Base-by-base conservation (phyloP, 1,140 invertebrate species). In the Drosophila arizonae region DNA sequence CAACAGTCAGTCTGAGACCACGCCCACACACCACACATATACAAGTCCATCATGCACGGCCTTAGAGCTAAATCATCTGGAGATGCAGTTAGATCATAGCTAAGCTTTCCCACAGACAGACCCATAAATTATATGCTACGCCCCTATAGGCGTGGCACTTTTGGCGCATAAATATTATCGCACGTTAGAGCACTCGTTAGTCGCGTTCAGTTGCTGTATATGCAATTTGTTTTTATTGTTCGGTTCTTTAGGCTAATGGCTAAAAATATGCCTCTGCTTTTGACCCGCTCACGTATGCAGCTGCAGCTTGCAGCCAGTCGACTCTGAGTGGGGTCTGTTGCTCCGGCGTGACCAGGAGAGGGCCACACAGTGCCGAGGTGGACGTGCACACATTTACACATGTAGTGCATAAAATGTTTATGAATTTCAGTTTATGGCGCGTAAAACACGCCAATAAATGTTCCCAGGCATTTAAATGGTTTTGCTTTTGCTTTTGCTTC, bases 341-440 rank as follows among this genome's bases (percentile, higher is more conserved):
- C 17, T 15, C 26, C 24, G 54, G 48, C 78, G 6, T 39, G 36
- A 39, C 36, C 36, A 39, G 36, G 10, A 39, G 33, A 33, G 11
- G 28, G 0, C 28, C 36, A 13, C 1, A 39, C 9, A 39, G 11
- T 36, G 33, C 13, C 17, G 55, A 57, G 55, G 26, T 46, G 15
- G 45, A 66, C 28, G 39, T 39, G 56, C 54, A 61, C 75, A 86
- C 82, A 87, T 87, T 76, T 88, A 88, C 84, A 84, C 80, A 88
- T 87, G 84, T 87, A 89, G 85, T 89, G 84, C 77, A 88, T 88
- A 88, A 88, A 88, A 88, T 88, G 84, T 88, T 88, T 88, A 88
- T 88, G 84, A 88, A 88, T 88, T 88, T 84, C 80, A 84, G 85
- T 88, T 88, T 89, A 88, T 88, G 84, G 84, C 84, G 84, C 84